phyloP scores from a whole-genome alignment of 2,797 vertebrate species.

The Sparus aurata region DNA sequence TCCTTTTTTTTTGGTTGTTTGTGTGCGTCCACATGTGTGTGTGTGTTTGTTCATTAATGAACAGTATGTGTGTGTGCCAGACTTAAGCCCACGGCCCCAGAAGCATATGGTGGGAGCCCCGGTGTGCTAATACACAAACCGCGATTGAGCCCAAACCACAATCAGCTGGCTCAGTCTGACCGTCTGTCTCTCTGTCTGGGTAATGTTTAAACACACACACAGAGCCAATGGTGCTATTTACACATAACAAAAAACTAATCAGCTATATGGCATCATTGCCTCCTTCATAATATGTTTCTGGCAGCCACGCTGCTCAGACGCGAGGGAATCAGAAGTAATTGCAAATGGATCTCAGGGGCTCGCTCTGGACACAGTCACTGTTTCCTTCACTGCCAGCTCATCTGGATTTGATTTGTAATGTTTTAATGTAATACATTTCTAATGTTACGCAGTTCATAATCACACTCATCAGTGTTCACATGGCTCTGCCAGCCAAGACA shows the following conservation, averaged over 20 bases:
- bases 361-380: constrained; percentile 53
- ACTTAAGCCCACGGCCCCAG: constrained; percentile 50
- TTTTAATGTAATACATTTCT: constrained; percentile 68
- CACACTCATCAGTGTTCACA: constrained; percentile 71
- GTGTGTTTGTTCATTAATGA: constrained; percentile 40
- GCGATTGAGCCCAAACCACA: constrained; percentile 64
- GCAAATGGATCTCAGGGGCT: constrained; percentile 55
- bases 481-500: constrained; percentile 66
- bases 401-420: constrained; percentile 68
- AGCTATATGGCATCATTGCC: constrained; percentile 36
- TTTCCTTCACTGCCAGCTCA: constrained; percentile 51
- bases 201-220: constrained; percentile 39
- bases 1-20: constrained; percentile 30
- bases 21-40: background rate
- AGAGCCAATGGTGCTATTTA: constrained; percentile 50
- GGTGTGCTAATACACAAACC: constrained; percentile 47
- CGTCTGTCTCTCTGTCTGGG: constrained; percentile 40
- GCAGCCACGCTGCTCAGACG: constrained; percentile 46
- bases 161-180: constrained; percentile 62
- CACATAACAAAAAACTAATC: constrained; percentile 38
- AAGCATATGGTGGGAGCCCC: constrained; percentile 50
- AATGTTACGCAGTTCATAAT: constrained; percentile 62
- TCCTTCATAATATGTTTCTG: constrained; percentile 49
- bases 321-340: constrained; percentile 60
- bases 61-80: constrained; percentile 49